Percentiles rank a stretch among this genome's conserved stretches.
Conservation (phyloP, 2,797 vertebrate species). For the Falco biarmicus region DNA sequence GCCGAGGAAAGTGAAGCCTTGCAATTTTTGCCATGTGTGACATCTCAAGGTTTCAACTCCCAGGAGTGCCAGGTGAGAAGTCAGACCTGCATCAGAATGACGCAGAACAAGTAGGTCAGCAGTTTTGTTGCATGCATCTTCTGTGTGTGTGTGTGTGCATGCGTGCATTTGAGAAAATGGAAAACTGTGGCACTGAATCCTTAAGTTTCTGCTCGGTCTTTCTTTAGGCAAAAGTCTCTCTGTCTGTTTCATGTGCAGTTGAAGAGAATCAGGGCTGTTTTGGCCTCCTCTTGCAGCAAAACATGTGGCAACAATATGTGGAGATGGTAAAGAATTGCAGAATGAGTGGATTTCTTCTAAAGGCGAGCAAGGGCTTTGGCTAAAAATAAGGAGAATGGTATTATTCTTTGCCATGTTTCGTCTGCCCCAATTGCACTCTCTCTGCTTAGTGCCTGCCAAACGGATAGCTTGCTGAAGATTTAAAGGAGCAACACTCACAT, state of each 20-base stretch:
- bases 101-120: conserved; percentile 56
- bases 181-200: not conserved
- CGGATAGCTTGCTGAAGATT: conserved; percentile 29
- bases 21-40: not conserved
- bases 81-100: conserved; percentile 29
- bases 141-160: not conserved
- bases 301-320: not conserved
- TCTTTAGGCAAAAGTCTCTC: not conserved
- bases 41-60: conserved; percentile 22
- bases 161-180: not conserved
- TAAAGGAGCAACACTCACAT: conserved; percentile 33
- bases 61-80: conserved; percentile 16
- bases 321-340: not conserved
- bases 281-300: not conserved
- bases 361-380: not conserved
- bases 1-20: not conserved
- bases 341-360: conserved; percentile 18
- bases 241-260: not conserved
- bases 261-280: not conserved
- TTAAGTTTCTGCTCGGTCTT: not conserved
- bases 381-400: conserved; percentile 50
- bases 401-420: conserved; percentile 31
- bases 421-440: conserved; percentile 37
- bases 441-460: conserved; percentile 20
- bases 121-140: not conserved